These are phyloP conservation scores for Hybos culiciformis DNA, from an alignment of 2,888 invertebrate species.

Conservation along the genomic window DNA sequence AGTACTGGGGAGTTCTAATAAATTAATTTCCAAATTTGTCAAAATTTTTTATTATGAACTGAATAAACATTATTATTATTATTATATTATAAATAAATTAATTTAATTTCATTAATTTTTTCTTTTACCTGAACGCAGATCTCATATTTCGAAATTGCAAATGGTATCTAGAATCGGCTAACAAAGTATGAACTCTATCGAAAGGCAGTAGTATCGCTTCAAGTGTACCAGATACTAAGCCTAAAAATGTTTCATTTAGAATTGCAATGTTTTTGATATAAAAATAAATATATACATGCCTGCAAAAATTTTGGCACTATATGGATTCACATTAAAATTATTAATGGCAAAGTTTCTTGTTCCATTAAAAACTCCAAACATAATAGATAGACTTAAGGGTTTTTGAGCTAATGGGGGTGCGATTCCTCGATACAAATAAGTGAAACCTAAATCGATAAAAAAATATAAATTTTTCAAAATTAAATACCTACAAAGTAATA, in stretches of 20 bases:
- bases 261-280: too few relatives aligned
- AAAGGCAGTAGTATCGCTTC: conserved; percentile 79
- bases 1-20: too few relatives aligned
- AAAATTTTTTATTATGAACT: too few relatives aligned
- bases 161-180: conserved; percentile 77
- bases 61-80: not conserved
- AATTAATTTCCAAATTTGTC: too few relatives aligned
- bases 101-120: not conserved
- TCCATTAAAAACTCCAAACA: conserved; percentile 92
- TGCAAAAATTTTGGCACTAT: conserved; percentile 50
- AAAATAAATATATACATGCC: too few relatives aligned
- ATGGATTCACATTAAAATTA: conserved; percentile 41
- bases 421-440: conserved; percentile 78
- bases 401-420: conserved; percentile 88
- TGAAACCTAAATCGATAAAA: too few relatives aligned
- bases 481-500: too few relatives aligned
- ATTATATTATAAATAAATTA: not conserved
- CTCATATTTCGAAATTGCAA: conserved; percentile 70
- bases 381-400: conserved; percentile 79
- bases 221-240: conserved; percentile 33
- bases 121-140: conserved; percentile 60
- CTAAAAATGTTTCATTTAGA: too few relatives aligned
- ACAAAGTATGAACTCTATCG: conserved; percentile 85
- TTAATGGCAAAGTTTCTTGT: conserved; percentile 48
- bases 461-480: too few relatives aligned